Conservation (phyloP, 2,113 vertebrate species). For the Athene cunicularia region DNA sequence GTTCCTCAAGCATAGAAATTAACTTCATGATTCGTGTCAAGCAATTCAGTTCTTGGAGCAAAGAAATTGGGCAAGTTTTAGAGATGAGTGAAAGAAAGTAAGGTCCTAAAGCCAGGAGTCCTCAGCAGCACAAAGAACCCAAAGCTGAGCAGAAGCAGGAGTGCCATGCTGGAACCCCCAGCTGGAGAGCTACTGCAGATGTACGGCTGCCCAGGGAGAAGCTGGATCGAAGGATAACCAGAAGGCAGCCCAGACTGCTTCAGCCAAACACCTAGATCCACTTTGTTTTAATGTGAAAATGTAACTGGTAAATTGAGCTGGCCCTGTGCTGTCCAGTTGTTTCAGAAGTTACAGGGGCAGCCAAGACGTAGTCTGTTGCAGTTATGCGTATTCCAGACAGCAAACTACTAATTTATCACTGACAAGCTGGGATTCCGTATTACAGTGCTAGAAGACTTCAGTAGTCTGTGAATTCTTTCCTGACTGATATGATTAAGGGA, state of each 20-base stretch:
- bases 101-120: not conserved
- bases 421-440: not conserved
- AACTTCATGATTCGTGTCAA: not conserved
- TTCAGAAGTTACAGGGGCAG: not conserved
- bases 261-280: not conserved
- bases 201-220: not conserved
- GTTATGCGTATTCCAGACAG: not conserved
- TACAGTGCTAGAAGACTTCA: not conserved
- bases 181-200: not conserved
- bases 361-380: not conserved
- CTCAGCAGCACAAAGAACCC: not conserved
- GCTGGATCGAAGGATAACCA: not conserved
- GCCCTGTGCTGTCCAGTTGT: not conserved
- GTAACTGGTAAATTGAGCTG: not conserved
- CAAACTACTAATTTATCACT: not conserved
- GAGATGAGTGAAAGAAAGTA: not conserved
- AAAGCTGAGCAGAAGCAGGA: not conserved
- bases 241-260: not conserved
- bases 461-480: not conserved
- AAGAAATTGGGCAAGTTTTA: not conserved
- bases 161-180: rapidly evolving
- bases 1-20: not conserved
- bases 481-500: rapidly evolving
- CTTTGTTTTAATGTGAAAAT: not conserved
- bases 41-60: not conserved